Evolutionary conservation across 2,888 invertebrate genomes (phyloP).

Genomic region (Cephalotes varians): DNA sequence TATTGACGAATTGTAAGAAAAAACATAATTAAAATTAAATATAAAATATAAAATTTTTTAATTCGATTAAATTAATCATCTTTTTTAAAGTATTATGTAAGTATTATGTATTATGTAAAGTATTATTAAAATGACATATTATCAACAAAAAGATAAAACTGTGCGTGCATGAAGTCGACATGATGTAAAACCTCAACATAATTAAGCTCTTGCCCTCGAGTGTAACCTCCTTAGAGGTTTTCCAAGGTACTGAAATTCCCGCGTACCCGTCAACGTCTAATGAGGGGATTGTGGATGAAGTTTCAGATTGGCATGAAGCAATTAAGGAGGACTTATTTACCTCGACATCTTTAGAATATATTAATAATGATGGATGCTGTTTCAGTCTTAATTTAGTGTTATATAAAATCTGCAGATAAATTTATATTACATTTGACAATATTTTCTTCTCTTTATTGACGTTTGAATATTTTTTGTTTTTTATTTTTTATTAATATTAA

Average conservation of each 20-base stretch:
- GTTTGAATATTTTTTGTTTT: neutral
- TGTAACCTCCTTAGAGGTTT: conserved; percentile 81
- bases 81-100: neutral
- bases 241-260: conserved; percentile 80
- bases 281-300: conserved; percentile 79
- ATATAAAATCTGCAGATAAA: neutral
- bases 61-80: neutral
- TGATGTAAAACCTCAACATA: conserved; percentile 72
- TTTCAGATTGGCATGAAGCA: conserved; percentile 70
- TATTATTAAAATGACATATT: conserved; percentile 4
- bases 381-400: conserved; percentile 4
- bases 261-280: conserved; percentile 81
- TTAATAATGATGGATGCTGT: neutral
- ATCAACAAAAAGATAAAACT: neutral
- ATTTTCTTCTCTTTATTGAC: neutral
- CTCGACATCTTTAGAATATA: conserved; percentile 50
- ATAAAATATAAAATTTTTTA: neutral
- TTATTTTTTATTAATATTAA: neutral
- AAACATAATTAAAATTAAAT: neutral
- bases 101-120: too few relatives aligned
- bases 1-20: neutral
- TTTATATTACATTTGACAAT: neutral
- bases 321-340: conserved; percentile 67
- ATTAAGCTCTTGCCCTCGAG: conserved; percentile 77
- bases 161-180: conserved; percentile 47